phyloP scores from a whole-genome alignment of 2,113 vertebrate genomes.

The Sylvicapra grimmia region DNA sequence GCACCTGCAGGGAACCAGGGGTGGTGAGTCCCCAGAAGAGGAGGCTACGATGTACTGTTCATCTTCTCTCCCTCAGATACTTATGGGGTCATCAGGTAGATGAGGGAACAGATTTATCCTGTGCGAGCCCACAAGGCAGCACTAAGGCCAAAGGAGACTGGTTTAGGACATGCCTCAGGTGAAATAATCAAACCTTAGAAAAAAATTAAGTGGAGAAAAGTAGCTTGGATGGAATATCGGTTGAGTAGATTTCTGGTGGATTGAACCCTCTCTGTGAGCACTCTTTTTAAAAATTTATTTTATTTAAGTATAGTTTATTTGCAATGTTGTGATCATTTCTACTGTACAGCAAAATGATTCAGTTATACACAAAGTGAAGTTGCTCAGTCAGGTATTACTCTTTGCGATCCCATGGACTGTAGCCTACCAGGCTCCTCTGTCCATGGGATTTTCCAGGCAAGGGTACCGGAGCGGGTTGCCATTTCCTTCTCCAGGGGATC shows the following conservation, averaged over 20 bases:
- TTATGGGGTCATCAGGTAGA: background rate
- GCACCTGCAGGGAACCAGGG: background rate
- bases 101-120: background rate
- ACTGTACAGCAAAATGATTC: background rate
- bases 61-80: background rate
- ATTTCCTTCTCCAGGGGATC: background rate
- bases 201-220: background rate
- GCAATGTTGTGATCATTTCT: background rate
- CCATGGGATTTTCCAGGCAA: background rate
- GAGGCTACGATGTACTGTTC: rapidly evolving
- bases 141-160: background rate
- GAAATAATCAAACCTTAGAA: background rate
- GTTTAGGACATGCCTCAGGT: background rate
- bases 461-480: background rate
- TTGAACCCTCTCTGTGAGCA: background rate
- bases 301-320: background rate
- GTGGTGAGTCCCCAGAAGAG: background rate
- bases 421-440: background rate
- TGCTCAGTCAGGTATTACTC: rapidly evolving
- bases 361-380: background rate
- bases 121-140: background rate
- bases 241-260: background rate
- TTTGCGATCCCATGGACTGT: background rate
- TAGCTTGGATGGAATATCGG: background rate
- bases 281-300: background rate